Evolutionary conservation across 2,797 vertebrate genomes (phyloP).

Genomic region (Smutsia gigantea): DNA sequence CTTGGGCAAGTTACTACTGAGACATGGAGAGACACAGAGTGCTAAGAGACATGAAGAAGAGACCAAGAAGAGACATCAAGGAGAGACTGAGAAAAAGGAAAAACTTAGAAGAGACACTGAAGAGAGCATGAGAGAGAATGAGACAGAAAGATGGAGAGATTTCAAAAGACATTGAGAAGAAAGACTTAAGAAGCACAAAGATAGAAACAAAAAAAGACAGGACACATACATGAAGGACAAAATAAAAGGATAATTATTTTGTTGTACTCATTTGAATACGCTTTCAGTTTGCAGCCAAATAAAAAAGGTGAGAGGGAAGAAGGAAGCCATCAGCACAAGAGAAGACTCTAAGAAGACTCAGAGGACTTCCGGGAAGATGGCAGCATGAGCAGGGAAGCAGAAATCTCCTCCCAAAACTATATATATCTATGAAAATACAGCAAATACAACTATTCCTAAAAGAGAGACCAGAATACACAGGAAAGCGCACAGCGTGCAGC

Average conservation of each 20-base stretch:
- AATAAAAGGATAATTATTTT: not conserved
- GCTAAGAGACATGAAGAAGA: not conserved
- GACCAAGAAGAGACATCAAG: not conserved
- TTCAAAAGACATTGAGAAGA: not conserved
- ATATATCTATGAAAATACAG: no score
- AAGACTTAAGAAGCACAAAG: not conserved
- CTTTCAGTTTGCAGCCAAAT: not conserved
- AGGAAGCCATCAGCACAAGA: slow-evolving; percentile 43
- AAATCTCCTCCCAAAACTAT: no score
- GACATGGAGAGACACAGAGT: not conserved
- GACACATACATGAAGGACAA: not conserved
- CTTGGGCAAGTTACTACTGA: not conserved
- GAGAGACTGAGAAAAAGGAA: not conserved
- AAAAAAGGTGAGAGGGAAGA: slow-evolving; percentile 25
- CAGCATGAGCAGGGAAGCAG: no score
- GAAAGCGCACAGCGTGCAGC: no score
- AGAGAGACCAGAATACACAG: no score
- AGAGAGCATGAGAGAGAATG: not conserved
- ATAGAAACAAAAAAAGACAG: not conserved
- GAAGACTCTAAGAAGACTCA: not conserved
- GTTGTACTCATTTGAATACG: not conserved
- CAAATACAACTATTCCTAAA: no score
- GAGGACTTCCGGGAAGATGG: no score
- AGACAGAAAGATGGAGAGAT: not conserved
- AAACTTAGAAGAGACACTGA: not conserved